phyloP scores from a whole-genome alignment of 2,888 invertebrate species.

The Cheilosia pagana region DNA sequence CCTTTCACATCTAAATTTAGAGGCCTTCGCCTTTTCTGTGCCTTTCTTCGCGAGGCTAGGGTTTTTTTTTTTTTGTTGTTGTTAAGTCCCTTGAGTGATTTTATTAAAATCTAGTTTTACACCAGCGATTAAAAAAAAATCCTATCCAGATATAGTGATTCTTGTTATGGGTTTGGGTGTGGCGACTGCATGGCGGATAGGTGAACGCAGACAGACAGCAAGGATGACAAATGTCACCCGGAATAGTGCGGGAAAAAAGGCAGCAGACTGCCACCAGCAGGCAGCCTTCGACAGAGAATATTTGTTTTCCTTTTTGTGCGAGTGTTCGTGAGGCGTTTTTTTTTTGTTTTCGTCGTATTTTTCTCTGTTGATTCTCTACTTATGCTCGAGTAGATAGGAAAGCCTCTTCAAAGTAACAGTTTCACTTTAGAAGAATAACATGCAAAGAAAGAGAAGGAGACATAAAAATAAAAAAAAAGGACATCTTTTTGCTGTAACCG shows the following conservation, averaged over 20 bases:
- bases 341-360: neutral
- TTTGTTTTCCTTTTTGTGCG: neutral
- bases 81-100: constrained; percentile 52
- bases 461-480: too few species aligned
- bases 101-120: constrained; percentile 65
- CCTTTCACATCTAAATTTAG: constrained; percentile 62
- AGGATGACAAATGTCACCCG: constrained; percentile 44
- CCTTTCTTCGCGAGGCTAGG: neutral
- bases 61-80: neutral
- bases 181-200: constrained; percentile 47
- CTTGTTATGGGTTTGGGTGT: constrained; percentile 41
- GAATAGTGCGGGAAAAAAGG: constrained; percentile 40
- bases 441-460: neutral
- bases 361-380: neutral
- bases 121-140: constrained; percentile 40
- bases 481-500: neutral
- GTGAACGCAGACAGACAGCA: constrained; percentile 45
- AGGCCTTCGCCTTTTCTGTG: neutral
- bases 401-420: constrained; percentile 21
- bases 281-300: constrained; percentile 12
- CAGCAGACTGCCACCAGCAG: constrained; percentile 9
- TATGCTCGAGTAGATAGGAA: neutral
- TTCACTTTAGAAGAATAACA: constrained; percentile 11
- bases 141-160: neutral
- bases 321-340: neutral